Evolutionary conservation across 1,140 invertebrate genomes (phyloP), one percentile per base, ranked within the genome.

Genomic region (Trachelipus rathkii): DNA sequence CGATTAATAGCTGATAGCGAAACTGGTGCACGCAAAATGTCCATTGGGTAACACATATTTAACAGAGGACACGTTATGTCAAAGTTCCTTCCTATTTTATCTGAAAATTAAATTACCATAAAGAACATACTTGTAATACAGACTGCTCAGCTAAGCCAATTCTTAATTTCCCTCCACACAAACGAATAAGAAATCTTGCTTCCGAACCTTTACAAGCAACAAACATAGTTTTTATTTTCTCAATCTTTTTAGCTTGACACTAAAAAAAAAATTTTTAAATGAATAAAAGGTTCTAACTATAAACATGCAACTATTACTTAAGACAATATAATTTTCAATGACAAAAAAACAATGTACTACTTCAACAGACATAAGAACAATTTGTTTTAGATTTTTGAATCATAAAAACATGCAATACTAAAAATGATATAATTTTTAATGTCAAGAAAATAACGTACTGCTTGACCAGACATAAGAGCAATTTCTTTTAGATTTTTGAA

Each of bases 71-170:
- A 6, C 6, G 6, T 33, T 33, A 3, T 33, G 33, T 33, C 6
- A 33, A 33, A 33, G 6, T 3, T 33, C 1, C 6, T 33, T 33
- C 33, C 33, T 6, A 33, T 33, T 33, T 33, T 33, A 33, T 33
- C 6, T 33, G n/a, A n/a, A n/a, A n/a, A n/a, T n/a, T n/a, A n/a
- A n/a, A n/a, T n/a, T n/a, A n/a, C n/a, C n/a, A n/a, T 60, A 60
- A 60, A 60, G 8, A 60, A 60, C 74, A 77, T 83, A 88, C 87
- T 84, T 93, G 92, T 15, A 99, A 86, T 24, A 98, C 90, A 13
- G 96, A 98, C 85, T 98, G 96, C 84, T 99, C 97, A 0, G 97
- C 98, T 72, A 99, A 87, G 5, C 97, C 97, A 81, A 99, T 97
- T 53, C 97, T 88, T 69, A 99, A 86, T 86, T 99, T 99, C 11